A percentile compares a stretch with the other conserved stretches of the same genome.
Conservation (phyloP, 2,888 invertebrate species). For the Glyphotaelius pellucidus region DNA sequence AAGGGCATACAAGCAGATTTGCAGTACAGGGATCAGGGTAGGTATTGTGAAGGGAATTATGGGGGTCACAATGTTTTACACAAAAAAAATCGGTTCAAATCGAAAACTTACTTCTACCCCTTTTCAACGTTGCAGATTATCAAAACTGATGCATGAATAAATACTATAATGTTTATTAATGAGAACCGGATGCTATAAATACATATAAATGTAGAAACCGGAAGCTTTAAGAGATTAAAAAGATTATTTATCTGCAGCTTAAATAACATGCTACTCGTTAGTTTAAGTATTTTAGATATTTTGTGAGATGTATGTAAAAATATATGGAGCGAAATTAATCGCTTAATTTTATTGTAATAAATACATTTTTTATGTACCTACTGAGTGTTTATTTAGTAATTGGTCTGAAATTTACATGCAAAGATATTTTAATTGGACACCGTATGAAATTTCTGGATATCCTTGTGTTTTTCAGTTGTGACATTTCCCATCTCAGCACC, state of each 20-base stretch:
- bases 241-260: conserved; percentile 18
- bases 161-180: neutral
- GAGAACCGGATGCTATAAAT: conserved; percentile 3
- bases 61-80: neutral
- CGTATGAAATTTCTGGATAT: neutral
- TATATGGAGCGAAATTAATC: neutral
- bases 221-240: conserved; percentile 20
- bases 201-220: conserved; percentile 11
- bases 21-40: neutral
- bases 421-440: neutral
- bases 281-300: neutral
- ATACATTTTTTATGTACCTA: neutral
- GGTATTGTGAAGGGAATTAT: neutral
- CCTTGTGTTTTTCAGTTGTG: neutral
- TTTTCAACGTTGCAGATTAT: neutral
- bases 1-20: neutral
- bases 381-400: neutral
- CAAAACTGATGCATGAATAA: conserved; percentile 5
- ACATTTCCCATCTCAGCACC: neutral
- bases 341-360: neutral
- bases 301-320: neutral
- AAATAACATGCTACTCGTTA: neutral
- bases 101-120: neutral
- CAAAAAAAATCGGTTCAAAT: neutral
- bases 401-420: neutral